Percentiles rank a stretch among this genome's conserved stretches.
These are phyloP conservation scores for Cherax destructor DNA, from an alignment of 1,140 invertebrate genomes.

Conservation along the genomic window DNA sequence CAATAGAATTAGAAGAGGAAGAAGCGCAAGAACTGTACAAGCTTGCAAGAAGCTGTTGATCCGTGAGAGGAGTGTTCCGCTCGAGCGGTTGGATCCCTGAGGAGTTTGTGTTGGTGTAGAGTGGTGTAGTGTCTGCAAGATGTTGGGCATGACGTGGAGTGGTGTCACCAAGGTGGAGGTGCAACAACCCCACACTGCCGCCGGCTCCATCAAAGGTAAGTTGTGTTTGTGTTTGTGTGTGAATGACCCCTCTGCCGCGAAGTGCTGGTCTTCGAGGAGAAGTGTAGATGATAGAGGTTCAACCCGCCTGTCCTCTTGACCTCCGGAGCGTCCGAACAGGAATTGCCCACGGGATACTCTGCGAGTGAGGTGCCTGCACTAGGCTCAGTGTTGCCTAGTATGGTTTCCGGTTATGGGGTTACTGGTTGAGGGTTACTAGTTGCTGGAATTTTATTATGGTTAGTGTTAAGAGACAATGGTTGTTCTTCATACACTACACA, in stretches of 20 bases:
- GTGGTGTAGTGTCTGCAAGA: conserved; percentile 16
- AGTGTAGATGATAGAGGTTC: no score
- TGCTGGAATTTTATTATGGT: no score
- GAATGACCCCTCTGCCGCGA: background rate
- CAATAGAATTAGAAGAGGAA: conserved; percentile 21
- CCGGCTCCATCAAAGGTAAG: conserved; percentile 62
- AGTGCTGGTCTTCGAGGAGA: no score
- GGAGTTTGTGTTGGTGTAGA: background rate
- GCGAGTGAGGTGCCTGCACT: no score
- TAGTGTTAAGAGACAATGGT: no score
- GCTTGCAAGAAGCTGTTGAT: background rate
- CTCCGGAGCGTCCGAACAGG: no score
- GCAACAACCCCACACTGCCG: conserved; percentile 46
- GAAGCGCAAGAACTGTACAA: background rate
- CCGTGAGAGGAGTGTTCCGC: background rate
- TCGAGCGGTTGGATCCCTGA: background rate
- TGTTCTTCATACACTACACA: no score
- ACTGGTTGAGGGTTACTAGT: no score
- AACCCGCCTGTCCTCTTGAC: no score
- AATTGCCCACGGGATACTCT: no score
- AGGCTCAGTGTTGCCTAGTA: no score
- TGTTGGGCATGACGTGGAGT: conserved; percentile 60
- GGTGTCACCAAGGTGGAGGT: conserved; percentile 59
- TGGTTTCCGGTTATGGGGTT: no score
- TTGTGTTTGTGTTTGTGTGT: conserved; percentile 12